These are phyloP conservation scores for Philypnodon macrostomus DNA, from an alignment of 2,797 vertebrate genomes.

Conservation along the genomic window DNA sequence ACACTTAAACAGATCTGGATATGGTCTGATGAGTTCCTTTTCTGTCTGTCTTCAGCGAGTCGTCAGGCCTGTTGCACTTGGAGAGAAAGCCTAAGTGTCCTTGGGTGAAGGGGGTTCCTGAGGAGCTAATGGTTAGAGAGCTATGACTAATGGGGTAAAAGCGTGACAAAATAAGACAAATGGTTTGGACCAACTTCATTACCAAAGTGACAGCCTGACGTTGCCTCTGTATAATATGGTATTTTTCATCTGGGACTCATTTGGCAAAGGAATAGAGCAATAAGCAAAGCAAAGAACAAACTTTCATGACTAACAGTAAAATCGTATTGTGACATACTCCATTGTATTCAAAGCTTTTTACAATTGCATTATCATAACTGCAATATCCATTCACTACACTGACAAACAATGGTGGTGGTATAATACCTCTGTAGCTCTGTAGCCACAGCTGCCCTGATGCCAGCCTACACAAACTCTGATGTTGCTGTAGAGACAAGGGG, in stretches of 20 bases:
- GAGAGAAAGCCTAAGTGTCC: conserved; percentile 73
- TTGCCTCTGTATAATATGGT: conserved; percentile 74
- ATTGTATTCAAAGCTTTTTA: too few relatives aligned
- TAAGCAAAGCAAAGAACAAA: conserved; percentile 38
- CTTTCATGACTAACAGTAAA: conserved; percentile 56
- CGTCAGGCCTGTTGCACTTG: conserved; percentile 52
- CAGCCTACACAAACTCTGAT: too few relatives aligned
- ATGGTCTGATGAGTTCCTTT: conserved; percentile 26
- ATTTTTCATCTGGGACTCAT: conserved; percentile 80
- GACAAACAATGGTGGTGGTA: too few relatives aligned
- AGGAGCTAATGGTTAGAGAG: conserved; percentile 74
- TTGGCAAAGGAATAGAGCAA: conserved; percentile 61
- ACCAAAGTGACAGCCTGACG: conserved; percentile 80
- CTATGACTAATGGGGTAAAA: conserved; percentile 81
- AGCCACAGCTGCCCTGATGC: too few relatives aligned
- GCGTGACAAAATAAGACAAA: conserved; percentile 84
- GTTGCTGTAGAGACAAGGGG: too few relatives aligned
- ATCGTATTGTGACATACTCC: too few relatives aligned
- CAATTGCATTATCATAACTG: too few relatives aligned
- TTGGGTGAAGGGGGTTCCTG: conserved; percentile 77
- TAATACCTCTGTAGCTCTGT: too few relatives aligned
- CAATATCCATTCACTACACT: too few relatives aligned
- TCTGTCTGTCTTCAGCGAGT: conserved; percentile 14
- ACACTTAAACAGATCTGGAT: conserved; percentile 19
- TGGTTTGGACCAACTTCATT: conserved; percentile 83